Conservation (phyloP, 2,888 invertebrate genomes). For the Sinohyriopsis cumingii region DNA sequence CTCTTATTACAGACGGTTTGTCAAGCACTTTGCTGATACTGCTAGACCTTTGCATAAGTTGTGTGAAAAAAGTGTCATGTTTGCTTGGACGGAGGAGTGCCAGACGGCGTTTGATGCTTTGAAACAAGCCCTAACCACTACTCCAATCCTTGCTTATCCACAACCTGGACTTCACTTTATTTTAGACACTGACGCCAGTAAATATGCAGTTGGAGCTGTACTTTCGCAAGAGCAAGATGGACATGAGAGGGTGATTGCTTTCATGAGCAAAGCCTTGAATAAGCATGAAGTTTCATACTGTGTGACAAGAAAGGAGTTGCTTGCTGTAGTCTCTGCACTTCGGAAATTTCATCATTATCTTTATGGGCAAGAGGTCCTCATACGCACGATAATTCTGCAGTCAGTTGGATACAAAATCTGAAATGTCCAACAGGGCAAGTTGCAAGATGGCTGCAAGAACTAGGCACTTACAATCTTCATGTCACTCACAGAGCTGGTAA, state of each 20-base stretch:
- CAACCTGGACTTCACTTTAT: conserved; percentile 6
- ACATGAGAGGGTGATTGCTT: conserved; percentile 16
- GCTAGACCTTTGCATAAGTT: too few species aligned
- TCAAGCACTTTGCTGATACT: too few species aligned
- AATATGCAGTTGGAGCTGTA: conserved; percentile 14
- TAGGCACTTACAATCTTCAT: conserved; percentile 14
- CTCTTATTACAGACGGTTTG: too few species aligned
- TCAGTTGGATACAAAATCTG: conserved; percentile 23
- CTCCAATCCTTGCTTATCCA: conserved; percentile 5
- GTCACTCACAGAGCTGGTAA: conserved; percentile 17
- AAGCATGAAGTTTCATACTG: conserved; percentile 15
- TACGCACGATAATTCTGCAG: conserved; percentile 28
- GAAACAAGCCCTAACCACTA: too few species aligned
- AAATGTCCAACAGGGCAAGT: conserved; percentile 20
- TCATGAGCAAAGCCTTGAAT: conserved; percentile 18
- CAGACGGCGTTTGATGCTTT: too few species aligned
- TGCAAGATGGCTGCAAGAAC: conserved; percentile 19
- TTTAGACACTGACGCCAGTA: conserved; percentile 16
- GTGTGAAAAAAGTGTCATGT: too few species aligned
- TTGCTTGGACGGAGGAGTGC: too few species aligned
- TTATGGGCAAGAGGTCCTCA: conserved; percentile 20
- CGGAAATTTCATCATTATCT: conserved; percentile 21
- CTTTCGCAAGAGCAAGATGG: conserved; percentile 15
- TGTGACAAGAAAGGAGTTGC: conserved; percentile 13
- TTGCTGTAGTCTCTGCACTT: conserved; percentile 14